Evolutionary conservation across 1,140 invertebrate species (phyloP).

Genomic region (Calliphora vicina): DNA sequence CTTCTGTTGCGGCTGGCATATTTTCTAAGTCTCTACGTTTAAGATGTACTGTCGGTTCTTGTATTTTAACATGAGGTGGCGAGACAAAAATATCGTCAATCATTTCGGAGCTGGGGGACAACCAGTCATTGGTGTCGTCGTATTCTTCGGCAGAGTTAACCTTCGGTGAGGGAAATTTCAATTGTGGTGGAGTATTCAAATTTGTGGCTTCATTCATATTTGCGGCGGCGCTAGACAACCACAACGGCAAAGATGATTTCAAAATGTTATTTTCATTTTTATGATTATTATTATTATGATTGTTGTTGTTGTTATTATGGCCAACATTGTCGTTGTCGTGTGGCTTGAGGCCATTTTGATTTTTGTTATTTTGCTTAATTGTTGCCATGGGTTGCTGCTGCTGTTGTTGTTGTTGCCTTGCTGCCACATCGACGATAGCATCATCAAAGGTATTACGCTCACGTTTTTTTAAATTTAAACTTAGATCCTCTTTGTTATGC

Average conservation of each 20-base stretch:
- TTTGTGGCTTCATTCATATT: slow-evolving; percentile 9
- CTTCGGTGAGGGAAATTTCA: background rate
- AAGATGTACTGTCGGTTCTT: too few species aligned
- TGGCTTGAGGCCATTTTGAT: slow-evolving; percentile 49
- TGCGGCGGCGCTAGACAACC: background rate
- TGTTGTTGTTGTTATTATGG: background rate
- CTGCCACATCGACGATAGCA: slow-evolving; percentile 24
- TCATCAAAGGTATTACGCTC: slow-evolving; percentile 27
- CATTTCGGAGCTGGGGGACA: background rate
- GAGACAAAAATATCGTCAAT: background rate
- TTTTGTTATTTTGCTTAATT: slow-evolving; percentile 47
- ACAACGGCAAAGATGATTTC: slow-evolving; percentile 34
- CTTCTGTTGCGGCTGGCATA: background rate
- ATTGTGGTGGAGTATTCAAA: background rate
- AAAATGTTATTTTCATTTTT: slow-evolving; percentile 41
- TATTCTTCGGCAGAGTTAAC: background rate
- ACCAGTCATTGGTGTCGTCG: background rate
- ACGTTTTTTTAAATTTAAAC: slow-evolving; percentile 25
- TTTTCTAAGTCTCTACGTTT: too few species aligned
- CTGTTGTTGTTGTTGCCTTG: slow-evolving; percentile 34
- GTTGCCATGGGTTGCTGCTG: slow-evolving; percentile 22
- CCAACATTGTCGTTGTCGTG: slow-evolving; percentile 39
- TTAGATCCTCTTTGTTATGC: background rate
- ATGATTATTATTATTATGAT: background rate
- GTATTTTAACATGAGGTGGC: too few species aligned